Conservation (phyloP, 2,113 vertebrate species). For the Paralichthys olivaceus region DNA sequence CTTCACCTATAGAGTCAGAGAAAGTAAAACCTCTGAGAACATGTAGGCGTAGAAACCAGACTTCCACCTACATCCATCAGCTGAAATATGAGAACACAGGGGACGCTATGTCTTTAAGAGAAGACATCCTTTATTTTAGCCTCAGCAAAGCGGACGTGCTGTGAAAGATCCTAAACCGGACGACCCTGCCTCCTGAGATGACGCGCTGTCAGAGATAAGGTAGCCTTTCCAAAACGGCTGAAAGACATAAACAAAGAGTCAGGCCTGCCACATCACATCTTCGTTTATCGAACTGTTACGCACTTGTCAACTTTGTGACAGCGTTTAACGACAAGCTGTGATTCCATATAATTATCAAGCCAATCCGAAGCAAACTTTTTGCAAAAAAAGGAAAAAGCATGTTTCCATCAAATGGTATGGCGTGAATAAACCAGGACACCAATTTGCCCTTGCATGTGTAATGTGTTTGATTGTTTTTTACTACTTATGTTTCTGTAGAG, state of each 20-base stretch:
- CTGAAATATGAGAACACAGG: not conserved
- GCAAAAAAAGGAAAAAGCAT: not conserved
- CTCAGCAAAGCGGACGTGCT: slow-evolving; percentile 15
- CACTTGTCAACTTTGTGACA: slow-evolving; percentile 16
- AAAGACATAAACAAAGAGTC: slow-evolving; percentile 48
- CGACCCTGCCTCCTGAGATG: slow-evolving; percentile 11
- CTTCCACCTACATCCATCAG: slow-evolving; percentile 4
- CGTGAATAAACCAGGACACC: no score
- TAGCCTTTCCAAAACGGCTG: slow-evolving; percentile 29
- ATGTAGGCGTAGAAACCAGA: not conserved
- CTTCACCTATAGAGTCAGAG: not conserved
- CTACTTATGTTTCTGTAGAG: no score
- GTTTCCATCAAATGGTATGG: no score
- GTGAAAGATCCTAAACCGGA: slow-evolving; percentile 34
- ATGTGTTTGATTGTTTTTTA: no score
- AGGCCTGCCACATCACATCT: not conserved
- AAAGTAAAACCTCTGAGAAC: not conserved
- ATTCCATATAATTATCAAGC: not conserved
- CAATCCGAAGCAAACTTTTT: not conserved
- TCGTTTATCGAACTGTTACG: slow-evolving; percentile 60
- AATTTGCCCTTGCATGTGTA: no score
- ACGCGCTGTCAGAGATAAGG: slow-evolving; percentile 46
- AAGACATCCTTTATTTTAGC: slow-evolving; percentile 24
- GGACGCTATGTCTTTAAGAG: slow-evolving; percentile 19
- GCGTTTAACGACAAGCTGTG: not conserved